Conservation (phyloP, 2,888 invertebrate species). For the Heteromyza rotundicornis region DNA sequence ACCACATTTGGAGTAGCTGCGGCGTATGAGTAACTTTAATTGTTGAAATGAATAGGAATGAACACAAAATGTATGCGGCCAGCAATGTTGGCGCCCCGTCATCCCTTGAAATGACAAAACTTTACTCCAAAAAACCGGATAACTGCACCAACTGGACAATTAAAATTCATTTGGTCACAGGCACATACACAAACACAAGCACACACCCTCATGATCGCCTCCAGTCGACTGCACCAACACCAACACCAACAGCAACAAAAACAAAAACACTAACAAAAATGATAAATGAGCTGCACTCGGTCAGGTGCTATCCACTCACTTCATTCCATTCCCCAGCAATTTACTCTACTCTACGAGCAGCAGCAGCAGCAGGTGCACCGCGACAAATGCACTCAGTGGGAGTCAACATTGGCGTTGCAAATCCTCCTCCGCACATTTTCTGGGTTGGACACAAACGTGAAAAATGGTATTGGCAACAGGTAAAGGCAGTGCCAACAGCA, state of each 20-base stretch:
- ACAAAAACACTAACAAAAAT: too few relatives aligned
- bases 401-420: not conserved
- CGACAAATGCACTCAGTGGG: constrained; percentile 15
- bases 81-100: too few relatives aligned
- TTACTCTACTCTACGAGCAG: not conserved
- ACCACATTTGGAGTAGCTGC: too few relatives aligned
- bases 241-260: too few relatives aligned
- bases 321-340: too few relatives aligned
- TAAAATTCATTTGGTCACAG: not conserved
- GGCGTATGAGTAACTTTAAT: too few relatives aligned
- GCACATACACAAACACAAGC: not conserved
- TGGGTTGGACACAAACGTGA: not conserved
- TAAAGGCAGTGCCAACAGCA: not conserved
- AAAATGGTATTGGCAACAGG: not conserved
- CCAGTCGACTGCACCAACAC: not conserved
- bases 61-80: too few relatives aligned
- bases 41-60: too few relatives aligned
- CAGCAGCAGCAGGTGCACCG: not conserved
- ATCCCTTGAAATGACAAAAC: too few relatives aligned
- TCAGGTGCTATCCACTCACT: too few relatives aligned
- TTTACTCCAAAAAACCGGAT: not conserved
- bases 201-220: not conserved
- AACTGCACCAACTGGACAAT: not conserved
- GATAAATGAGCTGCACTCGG: constrained; percentile 10
- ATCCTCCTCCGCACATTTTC: not conserved